These are phyloP conservation scores for Brachyrhaphis roseni DNA, from an alignment of 2,797 vertebrate species.

Conservation along the genomic window DNA sequence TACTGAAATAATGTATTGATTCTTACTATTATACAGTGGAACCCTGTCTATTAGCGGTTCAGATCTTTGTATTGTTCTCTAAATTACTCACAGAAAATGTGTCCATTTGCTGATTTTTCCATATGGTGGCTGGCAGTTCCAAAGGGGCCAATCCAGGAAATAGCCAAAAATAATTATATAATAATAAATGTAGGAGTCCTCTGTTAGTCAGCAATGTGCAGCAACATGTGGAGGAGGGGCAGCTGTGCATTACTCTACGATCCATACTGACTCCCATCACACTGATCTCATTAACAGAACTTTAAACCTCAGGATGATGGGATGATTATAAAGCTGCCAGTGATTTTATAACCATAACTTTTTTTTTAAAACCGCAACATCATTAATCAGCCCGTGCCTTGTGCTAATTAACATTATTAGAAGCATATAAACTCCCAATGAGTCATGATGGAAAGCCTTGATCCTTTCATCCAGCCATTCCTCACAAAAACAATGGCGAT, in stretches of 20 bases:
- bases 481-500: neutral
- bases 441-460: neutral
- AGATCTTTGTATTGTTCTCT: neutral
- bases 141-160: neutral
- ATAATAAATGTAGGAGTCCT: neutral
- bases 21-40: neutral
- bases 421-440: neutral
- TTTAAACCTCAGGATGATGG: neutral
- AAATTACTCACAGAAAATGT: neutral
- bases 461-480: neutral
- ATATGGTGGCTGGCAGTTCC: neutral
- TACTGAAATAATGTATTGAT: neutral
- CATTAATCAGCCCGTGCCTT: neutral
- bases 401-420: neutral
- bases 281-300: neutral
- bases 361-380: neutral
- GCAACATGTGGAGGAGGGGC: neutral
- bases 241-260: neutral
- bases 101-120: neutral
- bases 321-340: constrained; percentile 2
- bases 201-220: neutral
- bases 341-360: neutral
- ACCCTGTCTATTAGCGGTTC: neutral
- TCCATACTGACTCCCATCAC: neutral
- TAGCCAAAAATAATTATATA: neutral